phyloP scores from a whole-genome alignment of 92 coral and sea anemone genomes.

The Paragorgia papillata region DNA sequence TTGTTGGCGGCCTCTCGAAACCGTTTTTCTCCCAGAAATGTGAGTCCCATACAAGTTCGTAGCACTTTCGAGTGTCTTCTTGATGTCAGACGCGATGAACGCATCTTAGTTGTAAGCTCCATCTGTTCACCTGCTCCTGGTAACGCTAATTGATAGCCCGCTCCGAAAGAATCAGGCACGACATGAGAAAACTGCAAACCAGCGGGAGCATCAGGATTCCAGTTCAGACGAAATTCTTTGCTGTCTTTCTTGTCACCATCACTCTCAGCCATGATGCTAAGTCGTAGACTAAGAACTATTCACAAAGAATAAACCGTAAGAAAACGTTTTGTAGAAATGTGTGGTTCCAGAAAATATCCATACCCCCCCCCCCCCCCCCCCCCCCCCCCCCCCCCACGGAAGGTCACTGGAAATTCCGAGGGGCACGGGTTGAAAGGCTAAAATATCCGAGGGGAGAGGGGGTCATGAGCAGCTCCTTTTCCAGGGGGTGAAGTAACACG shows the following conservation, averaged over 20 bases:
- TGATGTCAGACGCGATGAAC: conserved; percentile 71
- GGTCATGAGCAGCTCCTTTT: no score
- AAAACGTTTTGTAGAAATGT: no score
- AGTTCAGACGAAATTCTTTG: conserved; percentile 34
- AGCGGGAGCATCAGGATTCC: conserved; percentile 60
- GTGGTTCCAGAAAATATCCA: no score
- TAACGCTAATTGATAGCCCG: conserved; percentile 60
- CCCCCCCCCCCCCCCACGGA: no score
- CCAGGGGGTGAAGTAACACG: no score
- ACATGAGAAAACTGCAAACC: conserved; percentile 48
- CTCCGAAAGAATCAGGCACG: conserved; percentile 61
- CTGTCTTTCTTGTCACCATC: conserved; percentile 3
- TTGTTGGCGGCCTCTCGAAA: conserved; percentile 83
- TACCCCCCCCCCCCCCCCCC: no score
- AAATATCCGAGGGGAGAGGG: no score
- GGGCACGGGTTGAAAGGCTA: no score
- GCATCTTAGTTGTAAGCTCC: conserved; percentile 65
- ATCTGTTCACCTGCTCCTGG: conserved; percentile 50
- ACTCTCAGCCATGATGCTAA: conserved; percentile 20
- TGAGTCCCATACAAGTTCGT: conserved; percentile 60
- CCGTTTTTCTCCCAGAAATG: conserved; percentile 67
- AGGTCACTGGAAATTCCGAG: no score
- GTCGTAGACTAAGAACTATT: no score
- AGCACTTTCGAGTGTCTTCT: conserved; percentile 65
- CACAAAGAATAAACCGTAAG: no score